phyloP scores from a whole-genome alignment of 2,113 vertebrate genomes.

The Chamaetylas fuelleborni region DNA sequence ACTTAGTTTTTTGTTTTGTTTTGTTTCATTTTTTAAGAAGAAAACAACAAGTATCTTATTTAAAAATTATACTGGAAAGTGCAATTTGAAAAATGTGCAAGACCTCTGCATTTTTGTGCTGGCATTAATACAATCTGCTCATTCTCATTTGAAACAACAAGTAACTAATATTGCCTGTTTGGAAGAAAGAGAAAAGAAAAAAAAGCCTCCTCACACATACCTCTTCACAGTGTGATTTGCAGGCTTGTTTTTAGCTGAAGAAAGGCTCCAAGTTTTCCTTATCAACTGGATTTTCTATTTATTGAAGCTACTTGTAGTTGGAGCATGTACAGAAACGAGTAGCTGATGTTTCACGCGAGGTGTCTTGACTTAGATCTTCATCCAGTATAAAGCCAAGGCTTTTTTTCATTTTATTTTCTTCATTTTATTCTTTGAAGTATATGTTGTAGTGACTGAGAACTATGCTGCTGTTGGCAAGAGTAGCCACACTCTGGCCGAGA shows the following conservation, averaged over 20 bases:
- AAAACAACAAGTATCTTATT: constrained; percentile 75
- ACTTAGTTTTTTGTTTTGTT: constrained; percentile 26
- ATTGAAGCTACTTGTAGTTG: constrained; percentile 12
- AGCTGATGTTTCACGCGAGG: neutral
- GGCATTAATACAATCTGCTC: constrained; percentile 53
- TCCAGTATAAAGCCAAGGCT: constrained; percentile 56
- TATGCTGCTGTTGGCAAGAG: constrained; percentile 25
- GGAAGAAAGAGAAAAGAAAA: neutral
- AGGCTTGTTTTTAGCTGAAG: constrained; percentile 15
- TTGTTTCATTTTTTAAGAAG: constrained; percentile 17
- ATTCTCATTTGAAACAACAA: constrained; percentile 10
- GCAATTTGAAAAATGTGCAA: constrained; percentile 74
- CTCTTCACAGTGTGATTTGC: neutral
- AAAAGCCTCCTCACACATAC: neutral
- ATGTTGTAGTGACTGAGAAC: constrained; percentile 65
- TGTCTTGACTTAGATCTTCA: constrained; percentile 61
- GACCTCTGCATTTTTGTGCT: constrained; percentile 70
- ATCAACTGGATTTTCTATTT: constrained; percentile 55
- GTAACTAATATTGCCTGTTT: neutral
- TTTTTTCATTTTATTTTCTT: constrained; percentile 21
- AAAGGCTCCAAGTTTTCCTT: constrained; percentile 41
- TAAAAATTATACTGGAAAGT: constrained; percentile 81
- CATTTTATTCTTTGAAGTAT: constrained; percentile 64
- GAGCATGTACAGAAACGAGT: neutral
- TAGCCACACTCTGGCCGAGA: neutral